These are phyloP conservation scores for Idaea aversata DNA, from an alignment of 2,888 invertebrate genomes.

Conservation along the genomic window DNA sequence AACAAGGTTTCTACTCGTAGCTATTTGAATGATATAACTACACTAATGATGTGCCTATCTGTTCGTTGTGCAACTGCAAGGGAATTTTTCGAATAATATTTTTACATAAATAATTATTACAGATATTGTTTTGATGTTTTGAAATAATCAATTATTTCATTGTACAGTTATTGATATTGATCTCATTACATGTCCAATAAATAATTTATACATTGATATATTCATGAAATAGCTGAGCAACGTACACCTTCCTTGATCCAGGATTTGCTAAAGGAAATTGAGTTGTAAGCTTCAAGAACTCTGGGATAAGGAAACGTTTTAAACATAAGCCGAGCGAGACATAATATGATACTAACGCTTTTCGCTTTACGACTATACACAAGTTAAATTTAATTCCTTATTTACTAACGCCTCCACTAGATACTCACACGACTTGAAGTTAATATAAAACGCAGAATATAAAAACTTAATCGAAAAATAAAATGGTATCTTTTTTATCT, in stretches of 20 bases:
- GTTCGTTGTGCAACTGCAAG: background rate
- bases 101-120: no score
- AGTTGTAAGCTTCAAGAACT: slow-evolving; percentile 62
- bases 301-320: slow-evolving; percentile 48
- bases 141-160: background rate
- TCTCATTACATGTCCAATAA: slow-evolving; percentile 11
- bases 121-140: background rate
- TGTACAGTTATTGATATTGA: background rate
- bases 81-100: no score
- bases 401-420: background rate
- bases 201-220: slow-evolving; percentile 39
- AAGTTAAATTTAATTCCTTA: slow-evolving; percentile 27
- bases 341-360: slow-evolving; percentile 40
- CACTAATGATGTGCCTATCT: background rate
- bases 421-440: background rate
- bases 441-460: background rate
- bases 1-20: slow-evolving; percentile 10
- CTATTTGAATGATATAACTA: background rate
- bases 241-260: slow-evolving; percentile 57
- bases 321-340: slow-evolving; percentile 45
- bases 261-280: slow-evolving; percentile 65
- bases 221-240: slow-evolving; percentile 55
- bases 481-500: no score
- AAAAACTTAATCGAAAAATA: no score
- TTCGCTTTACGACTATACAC: slow-evolving; percentile 31